A percentile compares a stretch with the other conserved stretches of the same genome.
Conservation (phyloP, 2,888 invertebrate genomes). For the Ischnus inquisitorius region DNA sequence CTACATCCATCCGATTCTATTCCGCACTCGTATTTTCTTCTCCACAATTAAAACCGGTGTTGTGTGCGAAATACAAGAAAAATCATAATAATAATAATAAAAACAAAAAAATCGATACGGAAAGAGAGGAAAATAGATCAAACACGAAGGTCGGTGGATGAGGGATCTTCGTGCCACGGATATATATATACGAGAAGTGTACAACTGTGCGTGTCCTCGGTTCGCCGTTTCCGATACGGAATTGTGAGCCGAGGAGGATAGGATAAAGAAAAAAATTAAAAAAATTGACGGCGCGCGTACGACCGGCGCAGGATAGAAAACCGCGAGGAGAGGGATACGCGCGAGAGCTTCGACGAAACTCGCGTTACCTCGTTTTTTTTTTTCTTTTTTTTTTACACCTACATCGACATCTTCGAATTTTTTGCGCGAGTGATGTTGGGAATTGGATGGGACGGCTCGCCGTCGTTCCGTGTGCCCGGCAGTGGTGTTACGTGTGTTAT, state of each 20-base stretch:
- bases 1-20: constrained; percentile 24
- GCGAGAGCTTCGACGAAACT: background rate
- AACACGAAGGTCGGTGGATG: constrained; percentile 1
- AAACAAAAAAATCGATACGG: background rate
- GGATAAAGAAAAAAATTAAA: constrained; percentile 10
- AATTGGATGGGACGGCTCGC: constrained; percentile 71
- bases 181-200: constrained; percentile 29
- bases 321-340: constrained; percentile 12
- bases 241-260: constrained; percentile 48
- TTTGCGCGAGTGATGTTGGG: constrained; percentile 68
- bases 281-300: constrained; percentile 7
- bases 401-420: constrained; percentile 1
- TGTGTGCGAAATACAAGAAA: background rate
- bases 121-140: constrained; percentile 38
- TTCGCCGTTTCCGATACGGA: constrained; percentile 48
- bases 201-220: constrained; percentile 35
- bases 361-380: constrained; percentile 22
- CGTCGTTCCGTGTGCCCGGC: constrained; percentile 74
- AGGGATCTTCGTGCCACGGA: constrained; percentile 14
- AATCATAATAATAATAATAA: no score
- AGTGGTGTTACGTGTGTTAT: constrained; percentile 79
- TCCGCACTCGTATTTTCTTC: background rate
- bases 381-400: constrained; percentile 36
- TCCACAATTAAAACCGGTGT: background rate
- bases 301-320: constrained; percentile 8